These are phyloP conservation scores for Falcunculus frontatus DNA, from an alignment of 2,113 vertebrate species.

Conservation along the genomic window DNA sequence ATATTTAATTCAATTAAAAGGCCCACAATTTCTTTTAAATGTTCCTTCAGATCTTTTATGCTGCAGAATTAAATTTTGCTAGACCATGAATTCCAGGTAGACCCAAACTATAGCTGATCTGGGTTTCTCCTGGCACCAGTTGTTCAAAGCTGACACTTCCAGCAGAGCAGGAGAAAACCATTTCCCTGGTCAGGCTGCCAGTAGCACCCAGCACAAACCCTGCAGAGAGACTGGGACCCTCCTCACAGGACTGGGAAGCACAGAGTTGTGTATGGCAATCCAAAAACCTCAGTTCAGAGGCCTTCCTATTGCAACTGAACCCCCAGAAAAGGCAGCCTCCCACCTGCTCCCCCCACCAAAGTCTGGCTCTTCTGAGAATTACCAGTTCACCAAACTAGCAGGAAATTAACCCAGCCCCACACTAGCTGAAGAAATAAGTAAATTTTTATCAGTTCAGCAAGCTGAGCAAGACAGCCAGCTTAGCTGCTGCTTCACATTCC, in stretches of 20 bases:
- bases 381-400: not conserved
- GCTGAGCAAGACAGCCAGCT: not conserved
- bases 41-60: not conserved
- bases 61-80: not conserved
- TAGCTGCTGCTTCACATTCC: not conserved
- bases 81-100: not conserved
- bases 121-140: not conserved
- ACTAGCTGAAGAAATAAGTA: not conserved
- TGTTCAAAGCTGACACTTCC: not conserved
- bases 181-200: not conserved
- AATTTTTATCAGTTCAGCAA: not conserved
- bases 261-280: accelerated
- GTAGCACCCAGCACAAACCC: not conserved
- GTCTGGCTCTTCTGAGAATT: not conserved
- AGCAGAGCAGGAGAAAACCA: not conserved
- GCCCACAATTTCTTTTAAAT: not conserved
- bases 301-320: not conserved
- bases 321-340: not conserved
- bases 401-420: not conserved
- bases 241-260: not conserved
- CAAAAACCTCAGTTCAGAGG: not conserved
- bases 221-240: not conserved
- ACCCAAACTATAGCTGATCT: not conserved
- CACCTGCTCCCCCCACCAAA: not conserved
- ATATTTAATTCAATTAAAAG: slow-evolving; percentile 53